phyloP scores from a whole-genome alignment of 2,888 invertebrate species.

The Sinhomidia bicolor region DNA sequence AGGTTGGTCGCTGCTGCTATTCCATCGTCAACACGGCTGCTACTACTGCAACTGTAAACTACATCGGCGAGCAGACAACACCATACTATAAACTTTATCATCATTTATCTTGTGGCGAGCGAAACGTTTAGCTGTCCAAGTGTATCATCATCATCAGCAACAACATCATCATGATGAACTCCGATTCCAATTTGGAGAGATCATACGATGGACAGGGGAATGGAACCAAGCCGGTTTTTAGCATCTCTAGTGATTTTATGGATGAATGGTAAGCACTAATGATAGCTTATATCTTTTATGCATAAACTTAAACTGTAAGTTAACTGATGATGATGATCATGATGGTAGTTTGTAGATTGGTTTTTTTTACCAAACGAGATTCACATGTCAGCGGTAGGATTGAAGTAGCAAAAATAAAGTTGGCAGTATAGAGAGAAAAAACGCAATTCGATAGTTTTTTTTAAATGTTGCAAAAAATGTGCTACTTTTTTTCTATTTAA shows the following conservation, averaged over 20 bases:
- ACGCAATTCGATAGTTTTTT: no score
- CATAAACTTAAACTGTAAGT: not conserved
- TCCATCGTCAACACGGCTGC: not conserved
- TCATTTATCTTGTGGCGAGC: constrained; percentile 66
- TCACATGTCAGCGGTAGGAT: no score
- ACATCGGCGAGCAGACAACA: not conserved
- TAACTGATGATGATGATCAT: no score
- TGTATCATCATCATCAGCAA: constrained; percentile 52
- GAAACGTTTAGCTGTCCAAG: constrained; percentile 30
- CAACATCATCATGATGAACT: no score
- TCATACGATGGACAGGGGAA: constrained; percentile 62
- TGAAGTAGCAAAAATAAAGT: no score
- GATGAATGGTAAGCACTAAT: constrained; percentile 77
- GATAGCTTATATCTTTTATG: constrained; percentile 10
- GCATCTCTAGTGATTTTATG: constrained; percentile 78
- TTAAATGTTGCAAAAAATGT: not conserved
- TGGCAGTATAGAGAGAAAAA: no score
- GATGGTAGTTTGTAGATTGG: no score
- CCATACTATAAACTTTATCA: constrained; percentile 45
- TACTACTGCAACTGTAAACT: not conserved
- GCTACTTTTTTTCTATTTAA: not conserved
- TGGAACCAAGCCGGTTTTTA: constrained; percentile 76
- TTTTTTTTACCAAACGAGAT: not conserved
- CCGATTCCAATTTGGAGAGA: constrained; percentile 69
- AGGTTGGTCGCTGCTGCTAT: not conserved